Percentiles rank a stretch among this genome's conserved stretches.
Evolutionary conservation across 2,888 invertebrate genomes (phyloP).

Genomic region (Drosophila eohydei): DNA sequence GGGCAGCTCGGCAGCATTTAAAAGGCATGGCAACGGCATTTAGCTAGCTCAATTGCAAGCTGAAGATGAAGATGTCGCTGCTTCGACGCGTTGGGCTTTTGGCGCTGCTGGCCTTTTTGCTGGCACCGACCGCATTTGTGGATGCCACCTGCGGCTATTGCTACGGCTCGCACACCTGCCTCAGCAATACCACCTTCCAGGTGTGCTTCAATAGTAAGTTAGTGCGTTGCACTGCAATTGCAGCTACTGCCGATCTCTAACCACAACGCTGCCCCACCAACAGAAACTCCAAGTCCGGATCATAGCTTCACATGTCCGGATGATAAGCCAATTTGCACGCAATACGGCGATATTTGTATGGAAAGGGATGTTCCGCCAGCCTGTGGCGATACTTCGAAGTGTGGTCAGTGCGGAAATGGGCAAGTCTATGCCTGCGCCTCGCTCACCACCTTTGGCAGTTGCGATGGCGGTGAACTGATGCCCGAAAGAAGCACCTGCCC

Average conservation of each 20-base stretch:
- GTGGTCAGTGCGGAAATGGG: slow-evolving; percentile 47
- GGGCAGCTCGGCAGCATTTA: slow-evolving; percentile 43
- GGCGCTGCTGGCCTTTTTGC: slow-evolving; percentile 33
- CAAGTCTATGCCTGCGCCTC: slow-evolving; percentile 67
- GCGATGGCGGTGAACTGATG: slow-evolving; percentile 22
- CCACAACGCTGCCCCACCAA: not conserved
- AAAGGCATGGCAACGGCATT: slow-evolving; percentile 43
- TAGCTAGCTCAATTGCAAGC: slow-evolving; percentile 42
- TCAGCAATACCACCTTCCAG: slow-evolving; percentile 49
- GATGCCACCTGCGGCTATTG: slow-evolving; percentile 71
- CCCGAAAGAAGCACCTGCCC: slow-evolving; percentile 46
- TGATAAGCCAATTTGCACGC: slow-evolving; percentile 61
- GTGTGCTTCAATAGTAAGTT: slow-evolving; percentile 68
- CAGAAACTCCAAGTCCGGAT: slow-evolving; percentile 40
- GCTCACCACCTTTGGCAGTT: slow-evolving; percentile 62
- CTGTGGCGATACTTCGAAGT: slow-evolving; percentile 65
- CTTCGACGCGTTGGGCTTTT: slow-evolving; percentile 25
- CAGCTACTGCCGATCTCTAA: not conserved
- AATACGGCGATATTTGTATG: slow-evolving; percentile 45
- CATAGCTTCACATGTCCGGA: slow-evolving; percentile 50
- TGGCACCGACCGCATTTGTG: slow-evolving; percentile 27
- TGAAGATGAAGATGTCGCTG: slow-evolving; percentile 60
- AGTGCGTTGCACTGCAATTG: not conserved
- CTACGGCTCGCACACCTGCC: slow-evolving; percentile 63
- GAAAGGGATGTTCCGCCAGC: not conserved